Evolutionary conservation across 2,797 vertebrate species (phyloP).

Genomic region (Propithecus deckenii): DNA sequence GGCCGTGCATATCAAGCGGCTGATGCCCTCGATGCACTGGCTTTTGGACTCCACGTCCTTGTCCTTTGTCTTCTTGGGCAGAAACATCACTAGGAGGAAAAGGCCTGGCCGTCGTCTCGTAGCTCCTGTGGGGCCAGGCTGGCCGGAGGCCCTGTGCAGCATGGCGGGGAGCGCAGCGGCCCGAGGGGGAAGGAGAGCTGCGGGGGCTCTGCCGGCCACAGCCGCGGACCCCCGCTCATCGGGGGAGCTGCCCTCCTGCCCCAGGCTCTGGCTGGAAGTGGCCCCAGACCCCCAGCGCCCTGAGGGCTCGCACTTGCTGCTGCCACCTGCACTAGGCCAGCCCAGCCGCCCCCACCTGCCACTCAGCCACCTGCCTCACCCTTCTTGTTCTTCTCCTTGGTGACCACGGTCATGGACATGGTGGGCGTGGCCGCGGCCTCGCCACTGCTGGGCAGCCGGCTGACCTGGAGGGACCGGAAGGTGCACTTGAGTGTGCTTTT

Average conservation of each 20-base stretch:
- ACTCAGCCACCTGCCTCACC: constrained; percentile 83
- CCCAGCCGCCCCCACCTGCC: background rate
- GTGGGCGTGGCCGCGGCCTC: constrained; percentile 90
- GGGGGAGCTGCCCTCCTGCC: background rate
- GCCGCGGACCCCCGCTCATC: background rate
- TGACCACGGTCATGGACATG: constrained; percentile 99
- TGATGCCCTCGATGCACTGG: constrained; percentile 98
- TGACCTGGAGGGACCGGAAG: constrained; percentile 99
- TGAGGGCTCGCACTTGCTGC: background rate
- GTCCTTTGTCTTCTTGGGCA: constrained; percentile 98
- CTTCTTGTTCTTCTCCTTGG: constrained; percentile 99
- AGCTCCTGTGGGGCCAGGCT: background rate
- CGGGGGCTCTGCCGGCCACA: background rate
- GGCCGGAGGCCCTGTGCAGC: background rate
- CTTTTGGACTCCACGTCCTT: constrained; percentile 97
- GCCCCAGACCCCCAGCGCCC: background rate
- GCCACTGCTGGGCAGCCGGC: constrained; percentile 92
- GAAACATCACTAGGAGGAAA: constrained; percentile 94
- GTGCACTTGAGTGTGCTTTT: constrained; percentile 99
- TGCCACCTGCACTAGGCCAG: too few species aligned
- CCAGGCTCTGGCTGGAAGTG: background rate
- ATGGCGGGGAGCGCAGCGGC: background rate
- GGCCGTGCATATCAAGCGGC: constrained; percentile 97
- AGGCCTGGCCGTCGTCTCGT: background rate
- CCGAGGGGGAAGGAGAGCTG: too few species aligned